These are phyloP conservation scores for Hydrolagus colliei DNA, from an alignment of 2,797 vertebrate genomes.

Conservation along the genomic window DNA sequence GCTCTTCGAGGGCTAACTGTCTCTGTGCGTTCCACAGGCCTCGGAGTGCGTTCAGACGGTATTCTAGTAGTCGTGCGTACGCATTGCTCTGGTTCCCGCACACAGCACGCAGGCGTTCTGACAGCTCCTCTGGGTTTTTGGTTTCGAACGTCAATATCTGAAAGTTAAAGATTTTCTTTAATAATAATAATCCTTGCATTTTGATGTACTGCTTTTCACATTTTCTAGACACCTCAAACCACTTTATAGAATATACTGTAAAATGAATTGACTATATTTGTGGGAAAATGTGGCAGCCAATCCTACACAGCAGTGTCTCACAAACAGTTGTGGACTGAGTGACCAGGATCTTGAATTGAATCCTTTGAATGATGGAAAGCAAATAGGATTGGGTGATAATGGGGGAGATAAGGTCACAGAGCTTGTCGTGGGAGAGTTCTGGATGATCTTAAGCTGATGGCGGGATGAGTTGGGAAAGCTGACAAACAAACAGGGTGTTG, in stretches of 20 bases:
- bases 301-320: too few relatives aligned
- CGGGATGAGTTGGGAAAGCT: too few relatives aligned
- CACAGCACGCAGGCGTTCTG: conserved; percentile 84
- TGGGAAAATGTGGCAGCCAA: too few relatives aligned
- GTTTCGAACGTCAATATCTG: conserved; percentile 96
- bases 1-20: conserved; percentile 66
- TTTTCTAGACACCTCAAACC: conserved; percentile 37
- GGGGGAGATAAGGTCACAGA: too few relatives aligned
- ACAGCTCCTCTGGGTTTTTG: conserved; percentile 86
- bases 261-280: too few relatives aligned
- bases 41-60: conserved; percentile 88
- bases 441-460: too few relatives aligned
- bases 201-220: conserved; percentile 36
- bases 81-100: conserved; percentile 99
- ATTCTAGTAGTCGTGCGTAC: conserved; percentile 89
- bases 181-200: not conserved
- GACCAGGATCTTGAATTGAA: too few relatives aligned
- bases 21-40: conserved; percentile 96
- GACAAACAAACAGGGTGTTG: too few relatives aligned
- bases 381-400: too few relatives aligned
- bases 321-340: too few relatives aligned
- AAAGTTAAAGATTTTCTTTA: conserved; percentile 30
- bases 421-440: too few relatives aligned
- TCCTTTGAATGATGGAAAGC: too few relatives aligned
- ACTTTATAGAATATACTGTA: conserved; percentile 22